These are phyloP conservation scores for Bimastos eiseni DNA, from an alignment of 2,888 invertebrate genomes.

Conservation along the genomic window DNA sequence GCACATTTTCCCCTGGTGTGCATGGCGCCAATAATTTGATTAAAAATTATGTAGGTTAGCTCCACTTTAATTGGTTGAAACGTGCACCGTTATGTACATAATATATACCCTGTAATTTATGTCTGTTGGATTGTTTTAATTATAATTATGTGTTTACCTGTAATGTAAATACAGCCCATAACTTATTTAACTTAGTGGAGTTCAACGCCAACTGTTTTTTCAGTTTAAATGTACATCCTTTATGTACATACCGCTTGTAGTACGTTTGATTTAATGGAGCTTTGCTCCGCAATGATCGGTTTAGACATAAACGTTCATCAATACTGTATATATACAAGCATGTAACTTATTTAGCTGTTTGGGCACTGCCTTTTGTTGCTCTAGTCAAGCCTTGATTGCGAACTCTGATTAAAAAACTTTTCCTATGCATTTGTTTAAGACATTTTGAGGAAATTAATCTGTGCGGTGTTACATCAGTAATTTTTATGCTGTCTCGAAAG, in stretches of 20 bases:
- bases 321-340: not conserved
- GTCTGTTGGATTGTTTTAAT: not conserved
- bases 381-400: not conserved
- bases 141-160: not conserved
- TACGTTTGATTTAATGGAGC: not conserved
- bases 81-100: not conserved
- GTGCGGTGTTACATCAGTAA: not conserved
- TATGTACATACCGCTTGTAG: slow-evolving; percentile 1
- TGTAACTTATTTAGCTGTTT: slow-evolving; percentile 13
- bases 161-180: not conserved
- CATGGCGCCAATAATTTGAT: too few relatives aligned
- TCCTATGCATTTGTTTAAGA: slow-evolving; percentile 13
- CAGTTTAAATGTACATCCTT: not conserved
- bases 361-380: slow-evolving; percentile 4
- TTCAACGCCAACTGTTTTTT: not conserved
- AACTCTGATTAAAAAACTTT: not conserved
- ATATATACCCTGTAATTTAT: not conserved
- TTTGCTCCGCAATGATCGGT: not conserved
- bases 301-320: not conserved
- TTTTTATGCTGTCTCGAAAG: not conserved
- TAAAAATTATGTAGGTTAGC: not conserved
- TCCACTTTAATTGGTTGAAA: not conserved
- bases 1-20: too few relatives aligned
- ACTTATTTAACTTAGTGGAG: slow-evolving; percentile 6
- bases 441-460: not conserved